Conservation (phyloP, 2,113 vertebrate species). For the Pachyramphus minor region DNA sequence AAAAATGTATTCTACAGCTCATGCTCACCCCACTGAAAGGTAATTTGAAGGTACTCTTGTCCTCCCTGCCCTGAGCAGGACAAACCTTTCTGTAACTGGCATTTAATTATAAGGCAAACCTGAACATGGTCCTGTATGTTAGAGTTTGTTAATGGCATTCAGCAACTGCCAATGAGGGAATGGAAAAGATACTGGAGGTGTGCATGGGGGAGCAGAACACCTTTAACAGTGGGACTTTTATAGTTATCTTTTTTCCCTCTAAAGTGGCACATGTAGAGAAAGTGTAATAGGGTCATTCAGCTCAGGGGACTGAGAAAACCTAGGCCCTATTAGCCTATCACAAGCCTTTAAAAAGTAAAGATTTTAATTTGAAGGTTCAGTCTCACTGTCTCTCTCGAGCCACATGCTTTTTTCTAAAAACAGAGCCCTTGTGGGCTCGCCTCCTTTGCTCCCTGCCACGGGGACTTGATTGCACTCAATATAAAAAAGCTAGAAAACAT, state of each 20-base stretch:
- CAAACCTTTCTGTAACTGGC: neutral
- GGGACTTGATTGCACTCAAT: neutral
- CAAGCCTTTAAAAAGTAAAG: neutral
- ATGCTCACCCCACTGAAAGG: neutral
- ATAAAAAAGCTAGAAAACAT: neutral
- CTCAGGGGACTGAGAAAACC: neutral
- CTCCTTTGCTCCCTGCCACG: neutral
- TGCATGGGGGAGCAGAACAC: neutral
- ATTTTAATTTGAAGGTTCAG: neutral
- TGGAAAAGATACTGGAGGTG: neutral
- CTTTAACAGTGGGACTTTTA: neutral
- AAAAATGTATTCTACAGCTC: neutral
- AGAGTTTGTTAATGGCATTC: neutral
- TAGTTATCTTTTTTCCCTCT: neutral
- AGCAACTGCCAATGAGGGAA: neutral
- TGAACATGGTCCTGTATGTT: neutral
- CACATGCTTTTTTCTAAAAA: neutral
- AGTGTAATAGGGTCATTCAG: neutral
- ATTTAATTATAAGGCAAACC: neutral
- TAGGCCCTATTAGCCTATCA: neutral
- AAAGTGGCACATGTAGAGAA: neutral
- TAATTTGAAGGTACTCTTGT: too few species aligned
- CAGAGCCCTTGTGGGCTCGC: neutral
- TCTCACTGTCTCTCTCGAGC: neutral
- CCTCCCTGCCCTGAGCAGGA: neutral